phyloP scores from a whole-genome alignment of 2,797 vertebrate species.

The Chiloscyllium punctatum region DNA sequence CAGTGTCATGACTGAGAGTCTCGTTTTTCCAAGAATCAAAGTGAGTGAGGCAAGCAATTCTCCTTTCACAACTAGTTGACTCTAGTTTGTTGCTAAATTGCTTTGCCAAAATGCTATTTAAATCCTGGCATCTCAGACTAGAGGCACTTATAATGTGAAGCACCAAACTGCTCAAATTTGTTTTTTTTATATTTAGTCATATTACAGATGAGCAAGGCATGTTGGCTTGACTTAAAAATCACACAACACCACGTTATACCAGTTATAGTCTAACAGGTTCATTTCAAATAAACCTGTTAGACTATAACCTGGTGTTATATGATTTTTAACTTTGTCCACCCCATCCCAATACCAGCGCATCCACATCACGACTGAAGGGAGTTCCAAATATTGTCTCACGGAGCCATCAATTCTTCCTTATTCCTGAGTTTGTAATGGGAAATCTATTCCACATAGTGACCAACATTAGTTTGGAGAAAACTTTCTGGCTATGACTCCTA shows the following conservation, averaged over 20 bases:
- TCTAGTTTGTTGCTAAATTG: background rate
- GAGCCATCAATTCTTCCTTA: background rate
- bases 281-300: too few relatives aligned
- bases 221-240: background rate
- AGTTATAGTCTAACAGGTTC: too few relatives aligned
- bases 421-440: background rate
- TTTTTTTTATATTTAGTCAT: too few relatives aligned
- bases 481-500: background rate
- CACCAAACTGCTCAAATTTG: background rate
- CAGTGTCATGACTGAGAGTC: too few relatives aligned
- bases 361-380: background rate
- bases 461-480: background rate
- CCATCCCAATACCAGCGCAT: too few relatives aligned
- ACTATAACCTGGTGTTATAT: too few relatives aligned
- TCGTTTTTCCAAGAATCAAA: background rate
- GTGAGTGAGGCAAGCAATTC: background rate
- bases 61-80: background rate
- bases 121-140: background rate
- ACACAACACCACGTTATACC: too few relatives aligned
- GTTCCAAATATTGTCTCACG: background rate
- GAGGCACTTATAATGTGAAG: background rate
- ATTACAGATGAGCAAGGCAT: background rate
- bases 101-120: background rate
- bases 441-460: background rate
- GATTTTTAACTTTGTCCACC: too few relatives aligned